A percentile compares a stretch with the other conserved stretches of the same genome.
These are phyloP conservation scores for Schizaphis graminum DNA, from an alignment of 2,888 invertebrate species.

Conservation along the genomic window DNA sequence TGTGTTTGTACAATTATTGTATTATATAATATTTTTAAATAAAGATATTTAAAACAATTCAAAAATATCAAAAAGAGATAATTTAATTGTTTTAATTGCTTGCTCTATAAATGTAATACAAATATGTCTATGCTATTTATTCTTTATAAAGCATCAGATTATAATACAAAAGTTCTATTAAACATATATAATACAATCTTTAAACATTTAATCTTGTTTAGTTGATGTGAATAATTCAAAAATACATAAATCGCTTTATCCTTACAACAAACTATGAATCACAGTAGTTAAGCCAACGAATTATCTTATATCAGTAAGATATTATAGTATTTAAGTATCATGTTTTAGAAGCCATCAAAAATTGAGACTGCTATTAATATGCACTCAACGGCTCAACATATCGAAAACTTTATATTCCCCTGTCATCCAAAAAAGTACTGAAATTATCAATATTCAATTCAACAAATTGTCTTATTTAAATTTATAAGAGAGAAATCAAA, in stretches of 20 bases:
- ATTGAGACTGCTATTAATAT: background rate
- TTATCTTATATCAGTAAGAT: background rate
- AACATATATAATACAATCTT: background rate
- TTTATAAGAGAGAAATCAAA: background rate
- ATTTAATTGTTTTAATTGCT: background rate
- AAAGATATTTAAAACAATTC: background rate
- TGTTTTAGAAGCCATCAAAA: background rate
- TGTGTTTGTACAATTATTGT: background rate
- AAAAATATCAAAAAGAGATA: background rate
- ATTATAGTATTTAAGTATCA: background rate
- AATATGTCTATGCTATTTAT: background rate
- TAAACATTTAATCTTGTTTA: conserved; percentile 16
- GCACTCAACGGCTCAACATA: background rate
- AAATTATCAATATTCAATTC: background rate
- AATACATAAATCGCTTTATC: conserved; percentile 10
- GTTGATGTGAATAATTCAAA: background rate
- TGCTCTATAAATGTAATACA: background rate
- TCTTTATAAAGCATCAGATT: background rate
- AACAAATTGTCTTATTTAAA: background rate
- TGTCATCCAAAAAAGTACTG: background rate
- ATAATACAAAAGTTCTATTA: background rate
- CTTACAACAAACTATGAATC: background rate
- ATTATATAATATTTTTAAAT: background rate
- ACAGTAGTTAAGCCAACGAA: background rate
- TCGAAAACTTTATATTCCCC: background rate